Evolutionary conservation across 2,113 vertebrate species (phyloP).

Genomic region (Lophius piscatorius): DNA sequence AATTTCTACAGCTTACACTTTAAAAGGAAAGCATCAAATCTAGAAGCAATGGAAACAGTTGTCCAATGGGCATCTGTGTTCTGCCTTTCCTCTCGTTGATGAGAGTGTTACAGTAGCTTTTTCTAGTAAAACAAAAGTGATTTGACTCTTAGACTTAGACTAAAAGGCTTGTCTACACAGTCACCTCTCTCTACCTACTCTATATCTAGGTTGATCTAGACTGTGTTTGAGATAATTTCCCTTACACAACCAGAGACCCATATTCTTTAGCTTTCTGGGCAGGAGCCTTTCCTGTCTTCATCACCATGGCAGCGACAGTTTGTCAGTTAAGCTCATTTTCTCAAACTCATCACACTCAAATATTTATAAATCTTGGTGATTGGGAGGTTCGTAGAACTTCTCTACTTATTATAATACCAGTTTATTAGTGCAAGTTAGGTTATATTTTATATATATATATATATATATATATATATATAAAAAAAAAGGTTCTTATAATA

Average conservation of each 20-base stretch:
- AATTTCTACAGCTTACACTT: too few species aligned
- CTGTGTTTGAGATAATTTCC: slow-evolving; percentile 58
- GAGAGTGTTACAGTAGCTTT: too few species aligned
- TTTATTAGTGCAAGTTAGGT: not conserved
- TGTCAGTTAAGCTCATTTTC: slow-evolving; percentile 49
- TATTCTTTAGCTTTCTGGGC: slow-evolving; percentile 49
- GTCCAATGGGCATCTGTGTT: too few species aligned
- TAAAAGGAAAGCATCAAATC: too few species aligned
- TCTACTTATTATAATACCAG: not conserved
- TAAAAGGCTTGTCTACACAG: slow-evolving; percentile 72
- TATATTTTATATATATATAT: too few species aligned
- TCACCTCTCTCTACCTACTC: slow-evolving; percentile 59
- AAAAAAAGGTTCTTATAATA: too few species aligned
- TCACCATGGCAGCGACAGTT: slow-evolving; percentile 36
- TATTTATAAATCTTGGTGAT: slow-evolving; percentile 3
- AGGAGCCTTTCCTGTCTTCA: slow-evolving; percentile 43
- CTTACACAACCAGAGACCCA: slow-evolving; percentile 34
- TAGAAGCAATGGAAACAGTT: too few species aligned
- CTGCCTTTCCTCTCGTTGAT: too few species aligned
- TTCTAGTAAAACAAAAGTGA: too few species aligned
- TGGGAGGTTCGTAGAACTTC: not conserved
- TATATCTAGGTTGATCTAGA: slow-evolving; percentile 66
- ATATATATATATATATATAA: too few species aligned
- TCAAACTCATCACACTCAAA: slow-evolving; percentile 14
- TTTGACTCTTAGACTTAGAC: too few species aligned